Conservation (phyloP, 2,797 vertebrate species). For the Microctenopoma steveboyesi region DNA sequence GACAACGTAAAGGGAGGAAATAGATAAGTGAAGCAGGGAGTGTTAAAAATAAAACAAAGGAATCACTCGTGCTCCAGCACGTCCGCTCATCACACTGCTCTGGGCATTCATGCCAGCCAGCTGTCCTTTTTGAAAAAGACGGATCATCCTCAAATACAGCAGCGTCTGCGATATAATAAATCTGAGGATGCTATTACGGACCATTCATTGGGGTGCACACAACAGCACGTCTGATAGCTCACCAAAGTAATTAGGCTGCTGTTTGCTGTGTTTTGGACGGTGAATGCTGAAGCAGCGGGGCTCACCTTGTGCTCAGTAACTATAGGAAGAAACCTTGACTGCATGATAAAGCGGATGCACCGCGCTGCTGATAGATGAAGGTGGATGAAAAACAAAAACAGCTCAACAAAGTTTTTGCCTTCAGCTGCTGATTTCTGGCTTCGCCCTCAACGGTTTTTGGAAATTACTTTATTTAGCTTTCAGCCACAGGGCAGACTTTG, state of each 20-base stretch:
- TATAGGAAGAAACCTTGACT: conserved; percentile 31
- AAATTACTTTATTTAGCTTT: neutral
- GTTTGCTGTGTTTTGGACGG: conserved; percentile 52
- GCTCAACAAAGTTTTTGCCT: conserved; percentile 6
- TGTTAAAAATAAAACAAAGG: conserved; percentile 85
- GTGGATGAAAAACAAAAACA: neutral
- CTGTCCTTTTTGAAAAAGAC: conserved; percentile 78
- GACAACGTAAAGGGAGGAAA: conserved; percentile 47
- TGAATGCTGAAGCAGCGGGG: conserved; percentile 48
- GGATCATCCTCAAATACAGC: conserved; percentile 67
- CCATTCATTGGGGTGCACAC: conserved; percentile 74
- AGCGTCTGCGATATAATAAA: conserved; percentile 77
- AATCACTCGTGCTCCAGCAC: conserved; percentile 74
- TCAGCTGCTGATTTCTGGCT: neutral
- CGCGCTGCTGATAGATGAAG: conserved; percentile 5
- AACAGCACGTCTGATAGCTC: conserved; percentile 64
- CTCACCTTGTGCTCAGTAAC: conserved; percentile 57
- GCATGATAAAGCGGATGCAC: conserved; percentile 27
- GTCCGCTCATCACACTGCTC: conserved; percentile 75
- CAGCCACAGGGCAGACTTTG: neutral
- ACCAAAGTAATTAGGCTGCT: conserved; percentile 63
- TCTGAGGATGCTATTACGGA: conserved; percentile 74
- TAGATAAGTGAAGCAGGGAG: conserved; percentile 48
- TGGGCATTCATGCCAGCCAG: conserved; percentile 80
- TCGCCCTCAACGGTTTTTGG: neutral